phyloP scores from a whole-genome alignment of 2,113 vertebrate species.

The Apteryx mantelli region DNA sequence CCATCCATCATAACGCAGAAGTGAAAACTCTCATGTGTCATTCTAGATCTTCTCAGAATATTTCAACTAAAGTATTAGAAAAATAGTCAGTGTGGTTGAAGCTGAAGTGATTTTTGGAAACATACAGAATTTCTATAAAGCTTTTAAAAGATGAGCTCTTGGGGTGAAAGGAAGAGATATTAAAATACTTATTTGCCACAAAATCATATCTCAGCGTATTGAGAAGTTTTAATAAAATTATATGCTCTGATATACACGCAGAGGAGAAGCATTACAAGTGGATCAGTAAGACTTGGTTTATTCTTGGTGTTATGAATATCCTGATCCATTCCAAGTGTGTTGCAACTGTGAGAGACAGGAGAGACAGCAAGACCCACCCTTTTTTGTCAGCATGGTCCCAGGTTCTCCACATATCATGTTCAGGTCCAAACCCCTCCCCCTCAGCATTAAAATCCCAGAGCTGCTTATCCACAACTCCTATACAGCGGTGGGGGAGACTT shows the following conservation, averaged over 20 bases:
- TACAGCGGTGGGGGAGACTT: background rate
- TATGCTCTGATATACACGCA: background rate
- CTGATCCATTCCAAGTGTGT: background rate
- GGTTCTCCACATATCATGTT: background rate
- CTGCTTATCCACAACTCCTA: background rate
- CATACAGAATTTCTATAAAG: background rate
- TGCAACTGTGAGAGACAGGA: background rate
- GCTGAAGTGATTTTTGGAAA: background rate
- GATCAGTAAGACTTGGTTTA: background rate
- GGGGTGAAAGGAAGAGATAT: background rate
- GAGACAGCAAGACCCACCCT: background rate
- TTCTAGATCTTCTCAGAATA: background rate
- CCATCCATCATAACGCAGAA: background rate
- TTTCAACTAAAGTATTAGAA: background rate
- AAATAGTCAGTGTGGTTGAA: background rate
- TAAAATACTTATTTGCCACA: background rate
- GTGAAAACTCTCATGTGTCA: background rate
- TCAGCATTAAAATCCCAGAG: background rate
- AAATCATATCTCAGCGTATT: background rate
- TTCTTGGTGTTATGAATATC: background rate
- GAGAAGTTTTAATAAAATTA: background rate
- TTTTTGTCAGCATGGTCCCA: background rate
- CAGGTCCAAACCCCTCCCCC: background rate
- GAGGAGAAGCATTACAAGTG: background rate
- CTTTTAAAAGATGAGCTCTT: background rate